Percentiles rank a stretch among this genome's conserved stretches.
Evolutionary conservation across 2,797 vertebrate genomes (phyloP).

Genomic region (Hozukius guyotensis): DNA sequence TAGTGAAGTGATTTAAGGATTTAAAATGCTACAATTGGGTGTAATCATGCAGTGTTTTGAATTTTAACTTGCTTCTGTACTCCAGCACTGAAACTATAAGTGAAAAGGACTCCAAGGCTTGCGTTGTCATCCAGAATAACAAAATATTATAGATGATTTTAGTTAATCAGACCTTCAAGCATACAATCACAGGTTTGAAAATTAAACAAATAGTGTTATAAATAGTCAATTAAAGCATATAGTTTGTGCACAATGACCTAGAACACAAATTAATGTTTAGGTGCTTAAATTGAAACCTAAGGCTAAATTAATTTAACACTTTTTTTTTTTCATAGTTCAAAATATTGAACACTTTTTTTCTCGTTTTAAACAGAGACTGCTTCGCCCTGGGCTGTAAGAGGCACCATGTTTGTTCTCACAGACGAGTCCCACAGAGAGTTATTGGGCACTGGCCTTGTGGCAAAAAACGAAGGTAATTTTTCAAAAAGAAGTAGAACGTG

Average conservation of each 20-base stretch:
- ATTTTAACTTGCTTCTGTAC: not conserved
- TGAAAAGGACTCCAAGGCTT: not conserved
- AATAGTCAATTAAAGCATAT: conserved; percentile 34
- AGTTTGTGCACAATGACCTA: conserved; percentile 28
- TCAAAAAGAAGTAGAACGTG: conserved; percentile 16
- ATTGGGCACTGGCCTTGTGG: conserved; percentile 18
- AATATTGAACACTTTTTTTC: conserved; percentile 8
- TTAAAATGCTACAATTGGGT: not conserved
- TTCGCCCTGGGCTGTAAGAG: conserved; percentile 22
- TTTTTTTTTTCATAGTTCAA: conserved; percentile 21
- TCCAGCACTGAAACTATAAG: not conserved
- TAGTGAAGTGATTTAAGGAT: not conserved
- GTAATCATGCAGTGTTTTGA: conserved; percentile 16
- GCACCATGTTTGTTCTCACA: conserved; percentile 39
- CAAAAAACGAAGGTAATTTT: conserved; percentile 6
- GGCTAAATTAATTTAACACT: conserved; percentile 44
- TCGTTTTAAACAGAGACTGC: not conserved
- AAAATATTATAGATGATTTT: not conserved
- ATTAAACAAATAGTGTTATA: conserved; percentile 30
- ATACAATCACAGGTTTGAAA: conserved; percentile 17
- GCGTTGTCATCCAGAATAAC: not conserved
- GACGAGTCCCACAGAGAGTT: conserved; percentile 33
- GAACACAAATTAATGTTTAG: conserved; percentile 48
- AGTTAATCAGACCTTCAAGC: conserved; percentile 27
- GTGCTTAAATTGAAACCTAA: conserved; percentile 42